Evolutionary conservation across 2,797 vertebrate genomes (phyloP).

Genomic region (Myotis myotis): DNA sequence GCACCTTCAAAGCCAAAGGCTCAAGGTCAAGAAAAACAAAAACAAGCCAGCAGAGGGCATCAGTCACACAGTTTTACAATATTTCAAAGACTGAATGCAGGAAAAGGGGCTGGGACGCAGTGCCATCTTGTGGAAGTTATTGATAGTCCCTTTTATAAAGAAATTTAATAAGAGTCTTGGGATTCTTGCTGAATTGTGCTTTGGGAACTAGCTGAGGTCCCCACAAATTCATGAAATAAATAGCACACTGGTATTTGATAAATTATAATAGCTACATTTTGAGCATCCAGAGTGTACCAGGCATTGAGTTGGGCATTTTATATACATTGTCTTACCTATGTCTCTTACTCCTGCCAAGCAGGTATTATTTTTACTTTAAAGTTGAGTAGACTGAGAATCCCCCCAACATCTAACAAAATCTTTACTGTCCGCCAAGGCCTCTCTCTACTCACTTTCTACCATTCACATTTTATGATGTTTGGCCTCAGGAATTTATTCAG

Average conservation of each 20-base stretch:
- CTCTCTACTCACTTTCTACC: background rate
- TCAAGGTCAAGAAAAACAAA: conserved; percentile 22
- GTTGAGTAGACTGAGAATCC: background rate
- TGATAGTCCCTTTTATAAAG: background rate
- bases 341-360: background rate
- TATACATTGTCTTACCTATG: background rate
- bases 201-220: background rate
- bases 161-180: background rate
- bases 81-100: background rate
- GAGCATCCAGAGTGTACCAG: background rate
- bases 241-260: background rate
- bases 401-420: background rate
- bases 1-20: conserved; percentile 6
- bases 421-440: background rate
- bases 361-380: background rate
- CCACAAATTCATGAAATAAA: background rate
- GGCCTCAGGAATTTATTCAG: background rate
- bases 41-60: conserved; percentile 72
- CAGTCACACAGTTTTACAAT: background rate
- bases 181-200: conserved; percentile 13
- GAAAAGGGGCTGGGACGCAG: background rate
- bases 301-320: background rate
- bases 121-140: conserved; percentile 68
- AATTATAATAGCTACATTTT: background rate
- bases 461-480: conserved; percentile 3